Evolutionary conservation across 2,113 vertebrate species (phyloP).

Genomic region (Thermophis baileyi): DNA sequence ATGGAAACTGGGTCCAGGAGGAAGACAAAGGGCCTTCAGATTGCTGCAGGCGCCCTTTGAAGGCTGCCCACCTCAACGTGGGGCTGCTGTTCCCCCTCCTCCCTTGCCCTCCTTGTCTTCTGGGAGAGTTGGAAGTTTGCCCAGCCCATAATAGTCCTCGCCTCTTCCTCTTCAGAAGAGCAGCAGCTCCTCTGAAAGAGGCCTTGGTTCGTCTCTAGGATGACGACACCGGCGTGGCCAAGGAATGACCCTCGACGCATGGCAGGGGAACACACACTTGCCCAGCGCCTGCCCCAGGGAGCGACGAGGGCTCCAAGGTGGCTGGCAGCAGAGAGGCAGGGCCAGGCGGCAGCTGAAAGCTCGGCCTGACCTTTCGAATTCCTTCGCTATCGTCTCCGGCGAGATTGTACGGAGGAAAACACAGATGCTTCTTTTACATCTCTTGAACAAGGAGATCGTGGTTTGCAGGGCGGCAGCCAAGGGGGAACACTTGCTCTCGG

Average conservation of each 20-base stretch:
- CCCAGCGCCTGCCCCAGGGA: not conserved
- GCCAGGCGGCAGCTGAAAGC: not conserved
- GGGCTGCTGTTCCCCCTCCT: not conserved
- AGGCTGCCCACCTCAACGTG: not conserved
- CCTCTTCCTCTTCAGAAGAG: not conserved
- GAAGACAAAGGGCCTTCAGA: constrained; percentile 19
- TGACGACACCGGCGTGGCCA: not conserved
- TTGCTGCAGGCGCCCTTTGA: not conserved
- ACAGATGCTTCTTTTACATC: not conserved
- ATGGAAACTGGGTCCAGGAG: not conserved
- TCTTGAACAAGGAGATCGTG: not conserved
- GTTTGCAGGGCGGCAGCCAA: not conserved
- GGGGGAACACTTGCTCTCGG: not conserved
- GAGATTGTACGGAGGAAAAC: not conserved
- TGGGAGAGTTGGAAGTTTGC: not conserved
- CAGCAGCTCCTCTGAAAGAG: not conserved
- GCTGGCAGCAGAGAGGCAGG: not conserved
- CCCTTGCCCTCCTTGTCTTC: not conserved
- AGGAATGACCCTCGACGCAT: not conserved
- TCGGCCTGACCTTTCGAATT: not conserved
- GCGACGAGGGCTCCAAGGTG: not conserved
- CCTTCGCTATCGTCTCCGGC: not conserved
- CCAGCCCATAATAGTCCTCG: not conserved
- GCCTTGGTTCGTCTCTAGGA: not conserved
- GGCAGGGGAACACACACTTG: not conserved